Evolutionary conservation across 2,888 invertebrate genomes (phyloP), one percentile per base, ranked within the genome.

Genomic region (Falcaria lacertinaria): DNA sequence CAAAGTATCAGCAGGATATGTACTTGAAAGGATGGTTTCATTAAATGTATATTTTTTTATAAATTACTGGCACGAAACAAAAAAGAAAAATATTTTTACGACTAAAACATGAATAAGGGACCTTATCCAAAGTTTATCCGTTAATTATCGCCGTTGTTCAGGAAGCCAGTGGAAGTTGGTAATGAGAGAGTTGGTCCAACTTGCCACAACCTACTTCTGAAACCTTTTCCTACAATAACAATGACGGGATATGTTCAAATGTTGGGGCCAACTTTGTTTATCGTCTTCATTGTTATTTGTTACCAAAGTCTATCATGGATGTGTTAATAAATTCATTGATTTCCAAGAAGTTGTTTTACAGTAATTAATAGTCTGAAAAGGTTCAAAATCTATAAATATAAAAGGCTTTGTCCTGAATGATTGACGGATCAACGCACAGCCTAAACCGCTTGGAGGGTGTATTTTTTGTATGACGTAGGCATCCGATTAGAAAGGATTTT

Each of bases 101-200:
- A 35, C 19, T 35, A 25, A 33, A 42, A 40, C 25, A 33, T 38
- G 34, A 43, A 42, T 39, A 34, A 41, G 33, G 36, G 34, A 33
- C 17, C 42, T 35, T 22, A 40, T 40, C 33, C 37, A 44, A 43
- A 43, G 39, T 48, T 48, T 48, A 48, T 45, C 39, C 43, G 45
- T 45, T 48, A 48, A 48, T 48, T 42, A 45, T 39, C 35, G 33
- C 43, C 19, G 33, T 33, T 38, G 39, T 43, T 42, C 19, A 37
- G 37, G 22, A 37, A 15, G 34, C 14, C 13, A 39, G 41, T 34
- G 15, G 22, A 45, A 45, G 43, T 48, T 48, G 33, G 33, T 48
- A 48, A 48, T 48, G 43, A 45, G 44, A 34, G 39, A 34, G 16
- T 33, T 37, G 37, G 37, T 37, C 15, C 37, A 37, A 37, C 37